Evolutionary conservation across 1,140 invertebrate species (phyloP).

Genomic region (Tribolium castaneum): DNA sequence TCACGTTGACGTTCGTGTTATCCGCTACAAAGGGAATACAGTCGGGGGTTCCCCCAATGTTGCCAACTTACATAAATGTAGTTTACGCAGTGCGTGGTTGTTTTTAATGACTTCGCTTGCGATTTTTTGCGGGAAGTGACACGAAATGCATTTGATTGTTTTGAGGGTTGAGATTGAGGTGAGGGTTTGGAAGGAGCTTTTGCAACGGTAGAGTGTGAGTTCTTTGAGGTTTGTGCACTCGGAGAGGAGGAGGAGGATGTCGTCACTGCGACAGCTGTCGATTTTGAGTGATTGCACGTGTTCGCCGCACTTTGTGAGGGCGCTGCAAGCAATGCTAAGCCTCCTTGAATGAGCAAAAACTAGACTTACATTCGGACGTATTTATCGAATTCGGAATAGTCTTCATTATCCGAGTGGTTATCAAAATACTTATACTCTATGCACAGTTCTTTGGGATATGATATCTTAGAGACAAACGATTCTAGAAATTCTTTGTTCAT

Average conservation of each 20-base stretch:
- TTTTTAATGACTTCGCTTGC: slow-evolving; percentile 48
- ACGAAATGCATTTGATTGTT: slow-evolving; percentile 46
- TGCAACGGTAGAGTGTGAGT: slow-evolving; percentile 48
- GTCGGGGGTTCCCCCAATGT: not conserved
- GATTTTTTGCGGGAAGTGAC: slow-evolving; percentile 49
- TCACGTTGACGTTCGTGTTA: slow-evolving; percentile 51
- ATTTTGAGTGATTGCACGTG: slow-evolving; percentile 47
- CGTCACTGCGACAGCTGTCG: slow-evolving; percentile 52
- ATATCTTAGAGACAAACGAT: slow-evolving; percentile 50
- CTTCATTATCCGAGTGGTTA: slow-evolving; percentile 48
- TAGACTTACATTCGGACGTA: slow-evolving; percentile 46
- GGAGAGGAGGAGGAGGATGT: slow-evolving; percentile 45
- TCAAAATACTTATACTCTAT: slow-evolving; percentile 53
- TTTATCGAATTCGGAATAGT: slow-evolving; percentile 50
- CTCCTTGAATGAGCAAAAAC: not conserved
- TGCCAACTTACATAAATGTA: slow-evolving; percentile 49
- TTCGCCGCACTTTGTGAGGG: slow-evolving; percentile 52
- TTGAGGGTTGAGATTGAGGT: slow-evolving; percentile 42
- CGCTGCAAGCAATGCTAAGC: slow-evolving; percentile 24
- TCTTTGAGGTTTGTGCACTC: slow-evolving; percentile 51
- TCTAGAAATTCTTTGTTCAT: slow-evolving; percentile 50
- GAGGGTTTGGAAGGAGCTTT: slow-evolving; percentile 49
- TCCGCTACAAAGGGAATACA: slow-evolving; percentile 45
- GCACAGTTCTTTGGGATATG: slow-evolving; percentile 44
- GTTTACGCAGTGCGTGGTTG: slow-evolving; percentile 43